Evolutionary conservation across 2,113 vertebrate genomes (phyloP).

Genomic region (Aphelocoma coerulescens): DNA sequence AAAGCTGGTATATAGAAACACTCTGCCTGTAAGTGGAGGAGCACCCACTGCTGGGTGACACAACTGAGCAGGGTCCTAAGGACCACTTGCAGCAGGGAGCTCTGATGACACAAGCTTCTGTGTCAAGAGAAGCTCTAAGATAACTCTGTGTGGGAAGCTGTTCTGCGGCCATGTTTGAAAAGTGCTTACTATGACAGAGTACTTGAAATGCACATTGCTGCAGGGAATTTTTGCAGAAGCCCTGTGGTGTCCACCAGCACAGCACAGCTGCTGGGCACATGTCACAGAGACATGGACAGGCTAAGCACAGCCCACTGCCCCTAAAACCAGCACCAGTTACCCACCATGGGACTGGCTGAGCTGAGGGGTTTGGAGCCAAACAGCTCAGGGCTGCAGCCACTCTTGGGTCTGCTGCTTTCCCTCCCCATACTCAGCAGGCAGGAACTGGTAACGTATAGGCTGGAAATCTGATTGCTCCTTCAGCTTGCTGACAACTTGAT

Average conservation of each 20-base stretch:
- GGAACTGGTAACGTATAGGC: fast-evolving
- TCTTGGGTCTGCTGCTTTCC: not conserved
- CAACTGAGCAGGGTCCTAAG: not conserved
- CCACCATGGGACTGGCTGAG: not conserved
- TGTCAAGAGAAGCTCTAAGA: not conserved
- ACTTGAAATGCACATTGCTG: not conserved
- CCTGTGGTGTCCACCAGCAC: not conserved
- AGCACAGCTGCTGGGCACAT: fast-evolving
- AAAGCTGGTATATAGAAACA: not conserved
- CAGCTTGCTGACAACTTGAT: not conserved
- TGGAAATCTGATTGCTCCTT: not conserved
- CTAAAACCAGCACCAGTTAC: not conserved
- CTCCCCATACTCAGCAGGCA: not conserved
- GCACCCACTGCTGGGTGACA: not conserved
- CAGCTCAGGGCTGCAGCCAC: fast-evolving
- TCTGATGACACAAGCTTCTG: not conserved
- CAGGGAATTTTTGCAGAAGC: not conserved
- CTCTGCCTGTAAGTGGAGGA: not conserved
- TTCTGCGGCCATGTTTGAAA: not conserved
- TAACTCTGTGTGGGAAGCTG: not conserved
- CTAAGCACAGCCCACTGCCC: not conserved
- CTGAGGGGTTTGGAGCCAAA: not conserved
- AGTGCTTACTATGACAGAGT: fast-evolving
- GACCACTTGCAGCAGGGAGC: not conserved
- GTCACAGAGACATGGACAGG: fast-evolving